Conservation (phyloP, 2,113 vertebrate genomes). For the Strix uralensis region DNA sequence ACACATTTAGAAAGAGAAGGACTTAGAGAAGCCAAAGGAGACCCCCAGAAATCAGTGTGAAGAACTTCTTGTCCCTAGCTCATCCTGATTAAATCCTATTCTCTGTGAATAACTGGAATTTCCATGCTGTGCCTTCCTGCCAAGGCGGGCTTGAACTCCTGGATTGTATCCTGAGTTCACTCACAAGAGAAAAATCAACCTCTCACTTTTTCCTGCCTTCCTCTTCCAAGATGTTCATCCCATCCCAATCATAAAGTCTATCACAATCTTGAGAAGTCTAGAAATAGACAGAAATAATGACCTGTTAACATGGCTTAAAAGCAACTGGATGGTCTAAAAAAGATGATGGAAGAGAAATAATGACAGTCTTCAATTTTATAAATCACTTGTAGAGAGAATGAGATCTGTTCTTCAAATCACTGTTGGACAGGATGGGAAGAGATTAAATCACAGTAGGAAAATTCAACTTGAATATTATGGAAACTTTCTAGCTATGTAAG, state of each 20-base stretch:
- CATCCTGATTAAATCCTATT: background rate
- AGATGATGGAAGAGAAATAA: background rate
- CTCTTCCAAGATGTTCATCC: background rate
- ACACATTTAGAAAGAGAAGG: background rate
- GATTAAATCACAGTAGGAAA: background rate
- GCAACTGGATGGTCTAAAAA: background rate
- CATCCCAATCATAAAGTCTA: background rate
- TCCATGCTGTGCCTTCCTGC: background rate
- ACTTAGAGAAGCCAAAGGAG: background rate
- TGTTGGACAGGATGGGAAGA: background rate
- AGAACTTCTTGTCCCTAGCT: background rate
- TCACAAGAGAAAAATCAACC: background rate
- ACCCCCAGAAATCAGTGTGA: background rate
- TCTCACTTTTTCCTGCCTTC: background rate
- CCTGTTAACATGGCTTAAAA: background rate
- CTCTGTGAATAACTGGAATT: background rate
- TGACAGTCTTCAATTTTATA: background rate
- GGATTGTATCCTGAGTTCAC: background rate
- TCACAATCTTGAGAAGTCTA: background rate
- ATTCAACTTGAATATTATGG: background rate
- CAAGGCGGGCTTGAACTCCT: background rate
- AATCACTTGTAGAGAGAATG: background rate
- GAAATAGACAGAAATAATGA: conserved; percentile 7
- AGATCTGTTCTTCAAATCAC: background rate
- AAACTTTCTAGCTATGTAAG: background rate